Base-by-base conservation (phyloP, 2,113 vertebrate genomes). In the Laterallus jamaicensis region DNA sequence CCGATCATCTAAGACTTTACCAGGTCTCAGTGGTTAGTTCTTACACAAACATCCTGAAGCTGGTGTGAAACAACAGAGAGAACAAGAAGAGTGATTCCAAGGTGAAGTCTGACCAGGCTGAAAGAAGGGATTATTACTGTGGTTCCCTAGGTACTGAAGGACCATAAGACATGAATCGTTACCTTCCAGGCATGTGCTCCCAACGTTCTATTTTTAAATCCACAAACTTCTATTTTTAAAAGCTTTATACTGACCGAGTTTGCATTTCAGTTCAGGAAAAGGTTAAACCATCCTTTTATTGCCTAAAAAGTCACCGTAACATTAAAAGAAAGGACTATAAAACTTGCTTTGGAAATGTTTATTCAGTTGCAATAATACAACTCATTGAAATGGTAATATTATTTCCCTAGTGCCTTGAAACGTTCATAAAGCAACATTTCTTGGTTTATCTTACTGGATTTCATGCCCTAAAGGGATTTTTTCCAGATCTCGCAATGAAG, bases 371-470 rank as follows among this genome's bases (percentile, higher is more conserved):
- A 94, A 92, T 90, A 91, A 95, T 64, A 96, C 58, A 73, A 93
- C 82, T 91, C 56, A 86, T 71, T 95, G 94, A 94, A 93, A 96
- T 82, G 44, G 78, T 92, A 92, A 75, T 86, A 86, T 83, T 67
- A 86, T 93, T 88, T 84, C 73, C 79, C 47, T 52, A 79, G 85
- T 85, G 86, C 25, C 78, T 87, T 82, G 73, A 95, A 95, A 86
- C 82, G 79, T 95, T 93, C 95, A 93, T 94, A 96, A 95, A 92
- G 73, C 63, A 96, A 58, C 25, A 2, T 87, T 89, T 93, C 81
- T 95, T 88, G 80, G 83, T 97, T 96, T 97, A 97, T 95, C 95
- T 90, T 96, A 80, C 58, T 95, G 89, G 83, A 94, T 95, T 95
- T 96, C 81, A 80, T 82, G 59, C 58, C 91, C 79, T 94, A 66